phyloP scores from a whole-genome alignment of 2,113 vertebrate genomes.

The Capricornis sumatraensis region DNA sequence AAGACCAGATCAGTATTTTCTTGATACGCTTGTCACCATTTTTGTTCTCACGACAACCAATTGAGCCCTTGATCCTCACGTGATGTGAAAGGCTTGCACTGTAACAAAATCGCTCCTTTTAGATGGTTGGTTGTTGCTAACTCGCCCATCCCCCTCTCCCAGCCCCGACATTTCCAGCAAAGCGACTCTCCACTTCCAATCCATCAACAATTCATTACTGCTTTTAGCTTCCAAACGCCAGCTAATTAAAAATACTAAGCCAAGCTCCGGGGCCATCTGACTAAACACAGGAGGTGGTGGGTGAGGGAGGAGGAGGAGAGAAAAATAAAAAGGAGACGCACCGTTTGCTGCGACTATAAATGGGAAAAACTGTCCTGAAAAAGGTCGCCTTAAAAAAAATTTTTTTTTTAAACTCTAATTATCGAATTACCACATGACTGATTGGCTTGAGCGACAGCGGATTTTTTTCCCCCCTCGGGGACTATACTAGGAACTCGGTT shows the following conservation, averaged over 20 bases:
- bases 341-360: conserved; percentile 66
- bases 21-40: conserved; percentile 82
- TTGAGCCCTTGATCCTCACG: conserved; percentile 83
- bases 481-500: conserved; percentile 52
- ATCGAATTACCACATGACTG: conserved; percentile 78
- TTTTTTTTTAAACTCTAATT: conserved; percentile 71
- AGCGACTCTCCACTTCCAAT: conserved; percentile 76
- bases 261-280: conserved; percentile 76
- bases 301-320: background rate
- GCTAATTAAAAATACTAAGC: conserved; percentile 87
- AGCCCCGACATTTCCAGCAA: conserved; percentile 73
- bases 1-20: conserved; percentile 77
- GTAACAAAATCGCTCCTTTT: conserved; percentile 85
- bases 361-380: conserved; percentile 71
- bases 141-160: conserved; percentile 76
- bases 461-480: conserved; percentile 9
- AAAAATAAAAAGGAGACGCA: conserved; percentile 64
- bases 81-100: conserved; percentile 82
- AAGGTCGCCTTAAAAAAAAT: conserved; percentile 69
- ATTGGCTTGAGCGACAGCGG: conserved; percentile 59
- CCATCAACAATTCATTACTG: conserved; percentile 86
- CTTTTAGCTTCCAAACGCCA: conserved; percentile 84
- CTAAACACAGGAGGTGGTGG: conserved; percentile 57
- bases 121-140: conserved; percentile 79
- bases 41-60: conserved; percentile 83